Conservation (phyloP, 2,113 vertebrate species). For the Ameiurus melas region DNA sequence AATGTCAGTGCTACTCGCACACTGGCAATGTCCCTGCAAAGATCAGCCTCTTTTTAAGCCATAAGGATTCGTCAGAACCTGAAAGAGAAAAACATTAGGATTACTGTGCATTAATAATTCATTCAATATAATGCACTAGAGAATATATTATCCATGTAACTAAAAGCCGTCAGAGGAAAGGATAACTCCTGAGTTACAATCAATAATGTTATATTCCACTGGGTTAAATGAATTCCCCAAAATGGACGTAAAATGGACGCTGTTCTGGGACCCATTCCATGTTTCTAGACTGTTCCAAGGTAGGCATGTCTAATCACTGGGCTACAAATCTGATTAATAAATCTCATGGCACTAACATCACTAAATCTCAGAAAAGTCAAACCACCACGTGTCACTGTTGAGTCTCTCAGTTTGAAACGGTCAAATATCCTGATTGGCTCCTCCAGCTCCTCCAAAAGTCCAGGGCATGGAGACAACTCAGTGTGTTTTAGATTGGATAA, state of each 20-base stretch:
- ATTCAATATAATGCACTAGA: neutral
- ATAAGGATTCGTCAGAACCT: conserved; percentile 38
- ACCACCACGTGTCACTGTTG: conserved; percentile 5
- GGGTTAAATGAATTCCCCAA: neutral
- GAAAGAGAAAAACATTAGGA: conserved; percentile 37
- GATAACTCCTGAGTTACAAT: neutral
- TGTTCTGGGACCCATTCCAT: neutral
- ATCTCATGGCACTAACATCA: neutral
- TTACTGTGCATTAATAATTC: conserved; percentile 1
- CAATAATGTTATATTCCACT: neutral
- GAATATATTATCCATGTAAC: neutral
- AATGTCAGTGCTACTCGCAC: conserved; percentile 29
- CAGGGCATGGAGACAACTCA: neutral
- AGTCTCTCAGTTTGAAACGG: neutral
- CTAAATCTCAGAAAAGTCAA: neutral
- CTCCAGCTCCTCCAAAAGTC: neutral
- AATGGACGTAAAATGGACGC: neutral
- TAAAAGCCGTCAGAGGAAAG: neutral
- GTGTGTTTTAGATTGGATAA: neutral
- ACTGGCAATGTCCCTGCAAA: neutral
- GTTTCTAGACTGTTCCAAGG: neutral
- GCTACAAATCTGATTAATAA: neutral
- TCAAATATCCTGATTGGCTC: neutral
- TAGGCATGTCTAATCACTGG: neutral
- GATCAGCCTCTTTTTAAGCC: conserved; percentile 20